These are phyloP conservation scores for Nothocercus nigrocapillus DNA, from an alignment of 2,113 vertebrate genomes.

Conservation along the genomic window DNA sequence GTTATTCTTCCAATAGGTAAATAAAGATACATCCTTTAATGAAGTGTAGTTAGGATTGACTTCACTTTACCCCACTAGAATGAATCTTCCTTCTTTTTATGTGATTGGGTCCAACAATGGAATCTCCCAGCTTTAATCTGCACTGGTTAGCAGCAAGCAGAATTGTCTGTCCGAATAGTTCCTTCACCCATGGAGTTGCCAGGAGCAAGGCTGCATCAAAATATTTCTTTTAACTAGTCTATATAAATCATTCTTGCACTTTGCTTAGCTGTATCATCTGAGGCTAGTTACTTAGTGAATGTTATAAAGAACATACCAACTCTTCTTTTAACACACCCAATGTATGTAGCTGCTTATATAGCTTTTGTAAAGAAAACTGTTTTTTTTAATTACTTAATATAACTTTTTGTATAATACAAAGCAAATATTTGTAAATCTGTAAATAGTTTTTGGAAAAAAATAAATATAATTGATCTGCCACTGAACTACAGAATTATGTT, in stretches of 20 bases:
- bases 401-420: slow-evolving; percentile 54
- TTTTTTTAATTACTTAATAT: slow-evolving; percentile 22
- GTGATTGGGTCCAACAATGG: fast-evolving
- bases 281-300: neutral
- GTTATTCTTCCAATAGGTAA: neutral
- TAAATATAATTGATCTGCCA: slow-evolving; percentile 43
- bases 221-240: neutral
- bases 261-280: neutral
- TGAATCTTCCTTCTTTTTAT: neutral
- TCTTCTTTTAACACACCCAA: neutral
- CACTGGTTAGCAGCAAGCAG: neutral
- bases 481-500: neutral
- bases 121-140: fast-evolving
- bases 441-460: slow-evolving; percentile 48
- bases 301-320: neutral
- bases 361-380: slow-evolving; percentile 54
- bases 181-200: neutral
- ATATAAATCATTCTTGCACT: neutral
- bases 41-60: neutral
- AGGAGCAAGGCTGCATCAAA: neutral
- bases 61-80: neutral
- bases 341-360: neutral
- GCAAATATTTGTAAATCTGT: slow-evolving; percentile 57
- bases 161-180: fast-evolving
- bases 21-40: neutral